phyloP scores from a whole-genome alignment of 2,113 vertebrate species.

The Suricata suricatta region DNA sequence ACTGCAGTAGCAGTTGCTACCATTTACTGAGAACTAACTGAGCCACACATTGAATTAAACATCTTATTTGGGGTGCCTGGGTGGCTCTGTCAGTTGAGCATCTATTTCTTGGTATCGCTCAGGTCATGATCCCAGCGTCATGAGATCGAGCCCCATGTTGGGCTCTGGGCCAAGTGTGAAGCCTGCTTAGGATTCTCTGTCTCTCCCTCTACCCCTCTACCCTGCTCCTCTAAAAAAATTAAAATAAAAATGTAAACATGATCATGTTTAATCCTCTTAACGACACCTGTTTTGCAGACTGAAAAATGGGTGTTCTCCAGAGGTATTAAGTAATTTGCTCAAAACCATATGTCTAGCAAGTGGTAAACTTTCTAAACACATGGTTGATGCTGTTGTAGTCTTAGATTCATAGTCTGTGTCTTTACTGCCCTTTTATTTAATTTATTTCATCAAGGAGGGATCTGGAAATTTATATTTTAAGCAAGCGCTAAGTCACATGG shows the following conservation, averaged over 20 bases:
- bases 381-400: neutral
- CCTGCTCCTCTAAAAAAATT: too few species aligned
- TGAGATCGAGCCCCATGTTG: too few species aligned
- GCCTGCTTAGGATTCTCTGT: too few species aligned
- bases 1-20: conserved; percentile 11
- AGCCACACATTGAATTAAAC: neutral
- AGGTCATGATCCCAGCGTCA: too few species aligned
- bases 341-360: neutral
- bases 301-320: neutral
- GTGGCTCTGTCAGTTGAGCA: too few species aligned
- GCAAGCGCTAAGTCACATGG: neutral
- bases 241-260: too few species aligned
- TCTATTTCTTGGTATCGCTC: too few species aligned
- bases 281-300: conserved; percentile 11
- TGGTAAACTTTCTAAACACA: conserved; percentile 1
- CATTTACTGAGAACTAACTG: neutral
- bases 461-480: neutral
- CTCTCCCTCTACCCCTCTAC: too few species aligned
- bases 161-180: too few species aligned
- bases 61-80: neutral
- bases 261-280: conserved; percentile 6
- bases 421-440: neutral
- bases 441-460: neutral
- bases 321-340: neutral
- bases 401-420: neutral